phyloP scores from a whole-genome alignment of 2,113 vertebrate species.

The Triplophysa siluroides region DNA sequence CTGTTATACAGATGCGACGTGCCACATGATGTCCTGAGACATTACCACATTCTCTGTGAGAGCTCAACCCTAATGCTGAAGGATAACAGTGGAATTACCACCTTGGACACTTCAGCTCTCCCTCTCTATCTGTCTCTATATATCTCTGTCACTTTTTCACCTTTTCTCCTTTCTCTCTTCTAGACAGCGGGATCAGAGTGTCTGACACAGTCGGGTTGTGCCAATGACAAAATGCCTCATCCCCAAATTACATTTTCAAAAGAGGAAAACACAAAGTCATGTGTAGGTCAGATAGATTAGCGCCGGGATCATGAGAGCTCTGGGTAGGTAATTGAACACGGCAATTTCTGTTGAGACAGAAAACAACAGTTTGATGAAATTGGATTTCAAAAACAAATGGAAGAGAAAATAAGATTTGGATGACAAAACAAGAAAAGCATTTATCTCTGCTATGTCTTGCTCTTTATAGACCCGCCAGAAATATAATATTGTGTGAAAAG shows the following conservation, averaged over 20 bases:
- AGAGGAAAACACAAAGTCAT: slow-evolving; percentile 41
- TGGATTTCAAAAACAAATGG: slow-evolving; percentile 30
- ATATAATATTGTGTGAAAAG: not conserved
- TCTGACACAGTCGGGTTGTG: slow-evolving; percentile 35
- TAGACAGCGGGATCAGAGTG: slow-evolving; percentile 24
- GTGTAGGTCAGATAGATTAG: slow-evolving; percentile 41
- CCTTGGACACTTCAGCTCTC: slow-evolving; percentile 47
- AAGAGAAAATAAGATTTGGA: slow-evolving; percentile 35
- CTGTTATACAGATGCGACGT: slow-evolving; percentile 36
- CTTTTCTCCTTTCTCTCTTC: slow-evolving; percentile 29
- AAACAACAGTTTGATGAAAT: slow-evolving; percentile 37
- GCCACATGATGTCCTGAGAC: slow-evolving; percentile 37
- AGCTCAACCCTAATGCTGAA: slow-evolving; percentile 42
- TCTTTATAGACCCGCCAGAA: not conserved
- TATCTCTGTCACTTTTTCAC: slow-evolving; percentile 14
- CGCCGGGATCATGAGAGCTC: slow-evolving; percentile 10
- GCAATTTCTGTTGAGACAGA: slow-evolving; percentile 20
- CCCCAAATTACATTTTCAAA: slow-evolving; percentile 44
- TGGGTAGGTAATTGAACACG: slow-evolving; percentile 32
- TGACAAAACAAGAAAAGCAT: slow-evolving; percentile 16
- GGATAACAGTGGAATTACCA: slow-evolving; percentile 50
- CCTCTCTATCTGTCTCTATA: slow-evolving; percentile 1
- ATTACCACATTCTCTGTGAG: slow-evolving; percentile 36
- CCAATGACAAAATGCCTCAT: slow-evolving; percentile 41
- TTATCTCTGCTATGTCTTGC: not conserved